Conservation (phyloP, 2,888 invertebrate species). For the Brachyopa scutellaris region DNA sequence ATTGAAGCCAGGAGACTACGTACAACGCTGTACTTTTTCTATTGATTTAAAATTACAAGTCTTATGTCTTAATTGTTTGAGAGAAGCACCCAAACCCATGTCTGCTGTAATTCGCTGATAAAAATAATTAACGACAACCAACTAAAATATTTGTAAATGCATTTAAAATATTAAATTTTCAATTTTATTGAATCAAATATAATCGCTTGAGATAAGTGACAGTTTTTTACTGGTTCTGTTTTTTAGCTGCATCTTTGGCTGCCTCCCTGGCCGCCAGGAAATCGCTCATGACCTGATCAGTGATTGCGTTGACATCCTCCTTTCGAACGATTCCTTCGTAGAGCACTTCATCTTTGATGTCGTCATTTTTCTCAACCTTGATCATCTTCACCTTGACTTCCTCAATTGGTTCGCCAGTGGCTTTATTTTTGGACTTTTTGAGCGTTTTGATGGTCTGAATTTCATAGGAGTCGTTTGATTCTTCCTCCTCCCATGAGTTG, state of each 20-base stretch:
- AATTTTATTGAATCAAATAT: too few species aligned
- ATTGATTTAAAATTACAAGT: too few species aligned
- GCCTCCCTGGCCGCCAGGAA: constrained; percentile 22
- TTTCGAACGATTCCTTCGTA: constrained; percentile 32
- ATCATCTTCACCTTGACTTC: constrained; percentile 30
- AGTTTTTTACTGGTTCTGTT: not conserved
- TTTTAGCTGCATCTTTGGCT: not conserved
- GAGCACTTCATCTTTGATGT: constrained; percentile 2
- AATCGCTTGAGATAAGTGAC: too few species aligned
- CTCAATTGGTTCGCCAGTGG: constrained; percentile 26
- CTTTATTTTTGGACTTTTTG: constrained; percentile 20
- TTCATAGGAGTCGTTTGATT: constrained; percentile 30
- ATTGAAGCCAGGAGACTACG: too few species aligned
- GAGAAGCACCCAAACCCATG: too few species aligned
- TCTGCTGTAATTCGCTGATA: too few species aligned
- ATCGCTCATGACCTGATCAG: constrained; percentile 6
- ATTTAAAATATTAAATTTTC: too few species aligned
- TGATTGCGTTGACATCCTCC: not conserved
- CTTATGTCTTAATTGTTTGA: too few species aligned
- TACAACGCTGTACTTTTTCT: too few species aligned
- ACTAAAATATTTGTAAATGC: too few species aligned
- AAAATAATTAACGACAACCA: too few species aligned
- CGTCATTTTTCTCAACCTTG: constrained; percentile 23
- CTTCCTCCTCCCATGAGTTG: constrained; percentile 8
- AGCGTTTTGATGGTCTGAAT: constrained; percentile 43